phyloP scores from a whole-genome alignment of 2,113 vertebrate species.

The Ramphastos sulfuratus region DNA sequence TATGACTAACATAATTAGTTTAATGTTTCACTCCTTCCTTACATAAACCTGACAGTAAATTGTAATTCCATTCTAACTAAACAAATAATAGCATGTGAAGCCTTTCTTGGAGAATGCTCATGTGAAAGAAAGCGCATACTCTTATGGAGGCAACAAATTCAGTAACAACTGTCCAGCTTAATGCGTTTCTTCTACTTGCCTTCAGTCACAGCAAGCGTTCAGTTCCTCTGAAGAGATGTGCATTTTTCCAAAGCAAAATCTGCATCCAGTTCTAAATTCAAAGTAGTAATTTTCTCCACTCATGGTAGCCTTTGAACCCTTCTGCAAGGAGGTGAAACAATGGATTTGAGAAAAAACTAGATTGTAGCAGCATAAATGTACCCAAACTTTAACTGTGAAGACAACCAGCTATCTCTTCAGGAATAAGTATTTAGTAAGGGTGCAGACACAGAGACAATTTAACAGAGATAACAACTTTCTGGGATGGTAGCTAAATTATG shows the following conservation, averaged over 20 bases:
- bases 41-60: neutral
- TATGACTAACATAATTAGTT: neutral
- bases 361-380: neutral
- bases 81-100: neutral
- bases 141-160: neutral
- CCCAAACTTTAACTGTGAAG: neutral
- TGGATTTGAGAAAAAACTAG: neutral
- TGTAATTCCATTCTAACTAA: slow-evolving; percentile 4
- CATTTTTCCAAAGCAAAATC: neutral
- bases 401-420: neutral
- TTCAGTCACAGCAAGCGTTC: neutral
- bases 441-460: neutral
- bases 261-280: neutral
- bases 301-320: neutral
- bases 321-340: neutral
- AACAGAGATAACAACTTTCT: neutral
- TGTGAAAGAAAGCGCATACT: neutral
- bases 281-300: neutral
- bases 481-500: accelerated
- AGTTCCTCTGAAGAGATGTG: neutral
- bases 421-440: neutral
- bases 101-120: neutral
- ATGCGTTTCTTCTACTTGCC: neutral
- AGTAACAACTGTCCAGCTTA: neutral
- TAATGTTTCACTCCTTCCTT: slow-evolving; percentile 26